Conservation (phyloP, 2,888 invertebrate genomes). For the Macrophya alboannulata region DNA sequence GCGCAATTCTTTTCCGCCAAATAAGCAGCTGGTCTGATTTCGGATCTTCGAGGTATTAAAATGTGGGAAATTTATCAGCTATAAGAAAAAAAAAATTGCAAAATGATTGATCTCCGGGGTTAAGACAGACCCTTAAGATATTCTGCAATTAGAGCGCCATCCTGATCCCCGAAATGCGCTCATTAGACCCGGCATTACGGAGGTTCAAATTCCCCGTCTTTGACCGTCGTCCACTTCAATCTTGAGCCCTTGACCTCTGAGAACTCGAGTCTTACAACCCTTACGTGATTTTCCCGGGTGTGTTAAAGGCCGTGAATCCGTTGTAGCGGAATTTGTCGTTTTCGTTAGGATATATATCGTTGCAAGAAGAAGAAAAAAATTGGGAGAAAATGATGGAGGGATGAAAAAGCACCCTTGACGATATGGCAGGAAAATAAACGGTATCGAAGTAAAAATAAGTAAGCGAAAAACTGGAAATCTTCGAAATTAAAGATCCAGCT, state of each 20-base stretch:
- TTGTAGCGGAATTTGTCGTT: neutral
- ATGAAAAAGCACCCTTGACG: neutral
- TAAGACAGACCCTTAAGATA: neutral
- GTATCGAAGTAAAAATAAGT: neutral
- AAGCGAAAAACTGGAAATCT: neutral
- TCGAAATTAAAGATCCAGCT: neutral
- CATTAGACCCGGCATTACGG: conserved; percentile 11
- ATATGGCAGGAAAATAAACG: no score
- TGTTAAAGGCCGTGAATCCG: neutral
- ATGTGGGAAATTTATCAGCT: no score
- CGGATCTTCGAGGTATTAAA: neutral
- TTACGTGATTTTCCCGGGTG: neutral
- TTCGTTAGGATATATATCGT: no score
- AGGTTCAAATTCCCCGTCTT: conserved; percentile 30
- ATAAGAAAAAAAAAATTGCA: neutral
- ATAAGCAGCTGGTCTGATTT: neutral
- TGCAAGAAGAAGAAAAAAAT: no score
- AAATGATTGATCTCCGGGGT: neutral
- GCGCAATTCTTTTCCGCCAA: no score
- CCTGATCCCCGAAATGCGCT: conserved; percentile 6
- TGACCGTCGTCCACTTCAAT: neutral
- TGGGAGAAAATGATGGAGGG: neutral
- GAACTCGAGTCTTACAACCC: neutral
- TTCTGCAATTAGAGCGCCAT: neutral
- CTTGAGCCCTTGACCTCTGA: conserved; percentile 3